These are phyloP conservation scores for Nixonia krombeini DNA, from an alignment of 1,140 invertebrate species.

Conservation along the genomic window DNA sequence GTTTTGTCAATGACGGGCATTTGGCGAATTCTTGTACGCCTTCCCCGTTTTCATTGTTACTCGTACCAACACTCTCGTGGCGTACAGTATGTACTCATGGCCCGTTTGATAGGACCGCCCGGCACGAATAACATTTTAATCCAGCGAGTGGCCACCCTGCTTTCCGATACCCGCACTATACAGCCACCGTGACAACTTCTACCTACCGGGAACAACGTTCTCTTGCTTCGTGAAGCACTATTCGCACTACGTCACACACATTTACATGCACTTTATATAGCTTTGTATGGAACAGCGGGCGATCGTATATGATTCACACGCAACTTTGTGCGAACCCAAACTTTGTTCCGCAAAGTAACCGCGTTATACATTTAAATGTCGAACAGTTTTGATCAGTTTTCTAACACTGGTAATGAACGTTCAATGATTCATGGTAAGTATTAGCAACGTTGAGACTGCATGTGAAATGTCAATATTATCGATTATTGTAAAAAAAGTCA, in stretches of 20 bases:
- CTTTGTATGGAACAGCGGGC: constrained; percentile 24
- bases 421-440: no score
- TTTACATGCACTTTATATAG: constrained; percentile 39
- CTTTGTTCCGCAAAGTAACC: no score
- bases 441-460: no score
- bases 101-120: constrained; percentile 55
- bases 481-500: no score
- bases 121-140: constrained; percentile 57
- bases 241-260: constrained; percentile 35
- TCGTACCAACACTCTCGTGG: constrained; percentile 39
- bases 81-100: constrained; percentile 50
- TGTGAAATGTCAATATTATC: no score
- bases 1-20: no score
- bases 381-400: no score
- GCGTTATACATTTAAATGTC: no score
- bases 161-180: constrained; percentile 43
- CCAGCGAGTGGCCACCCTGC: constrained; percentile 47
- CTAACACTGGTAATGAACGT: no score
- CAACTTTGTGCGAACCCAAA: constrained; percentile 11
- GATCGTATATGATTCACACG: no score
- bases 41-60: constrained; percentile 44
- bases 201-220: constrained; percentile 38
- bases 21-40: constrained; percentile 23
- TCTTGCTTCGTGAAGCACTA: constrained; percentile 20
- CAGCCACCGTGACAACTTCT: constrained; percentile 47